Evolutionary conservation across 2,113 vertebrate species (phyloP), one percentile per base, ranked within the genome.

Genomic region (Scomber scombrus): DNA sequence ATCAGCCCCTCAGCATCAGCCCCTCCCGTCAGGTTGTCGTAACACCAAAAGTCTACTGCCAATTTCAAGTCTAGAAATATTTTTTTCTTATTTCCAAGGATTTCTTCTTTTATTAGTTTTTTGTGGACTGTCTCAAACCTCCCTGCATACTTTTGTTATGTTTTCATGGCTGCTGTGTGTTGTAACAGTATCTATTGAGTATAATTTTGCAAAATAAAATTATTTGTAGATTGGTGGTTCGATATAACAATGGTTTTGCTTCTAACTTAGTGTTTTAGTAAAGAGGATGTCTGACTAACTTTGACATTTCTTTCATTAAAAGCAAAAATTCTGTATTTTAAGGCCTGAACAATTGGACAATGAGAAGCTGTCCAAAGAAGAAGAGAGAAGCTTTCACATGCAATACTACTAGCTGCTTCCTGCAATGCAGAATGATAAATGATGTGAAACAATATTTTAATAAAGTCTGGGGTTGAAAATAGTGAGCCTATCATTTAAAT

Each of bases 401-500:
- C 23, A 26, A 26, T 26, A 26, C 55, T 15, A 54, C 61, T 58
- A 52, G 47, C 10, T 65, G 19, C 46, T 71, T 4, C 55, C 21
- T 46, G 31, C 31, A 55, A 26, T 40, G 31, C 19, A 9, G 26
- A 9, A 19, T 57, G 68, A 82, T 55, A 49, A 73, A 80, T 65
- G 61, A 79, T 47, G 14, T 12, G 14, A 47, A 72, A 23, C 56
- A 68, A 71, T 19, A 62, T 84, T 84, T 79, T 60, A 84, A 73
- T 78, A 49, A 71, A 57, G 70, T 54, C 11, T 8, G 14, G 63
- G 50, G 40, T 34, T 54, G 52, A 4, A 80, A 69, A 75, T 13
- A n/a, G 50, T 60, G 23, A 51, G 66, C 11, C 31, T 51, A 18
- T 78, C 49, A 78, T 57, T 78, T 71, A 85, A 76, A 85, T 74